Percentiles rank a stretch among this genome's conserved stretches.
phyloP scores from a whole-genome alignment of 2,797 vertebrate genomes.

The Prionace glauca region DNA sequence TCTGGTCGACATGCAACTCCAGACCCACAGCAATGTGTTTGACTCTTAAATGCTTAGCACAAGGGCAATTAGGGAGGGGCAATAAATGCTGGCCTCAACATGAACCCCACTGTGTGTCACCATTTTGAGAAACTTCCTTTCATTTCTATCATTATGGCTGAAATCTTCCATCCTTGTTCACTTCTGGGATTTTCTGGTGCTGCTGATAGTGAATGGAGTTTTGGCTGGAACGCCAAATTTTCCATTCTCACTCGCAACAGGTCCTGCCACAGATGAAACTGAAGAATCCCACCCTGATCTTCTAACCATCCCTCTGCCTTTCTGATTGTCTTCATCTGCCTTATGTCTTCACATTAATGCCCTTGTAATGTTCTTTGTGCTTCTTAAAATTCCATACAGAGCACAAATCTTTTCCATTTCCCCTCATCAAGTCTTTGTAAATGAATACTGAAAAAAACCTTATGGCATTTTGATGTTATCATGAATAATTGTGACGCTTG shows the following conservation, averaged over 20 bases:
- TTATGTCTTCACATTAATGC: neutral
- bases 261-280: too few species aligned
- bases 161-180: too few species aligned
- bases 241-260: too few species aligned
- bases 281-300: neutral
- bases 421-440: neutral
- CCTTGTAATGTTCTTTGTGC: neutral
- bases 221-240: too few species aligned
- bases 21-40: too few species aligned
- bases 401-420: neutral
- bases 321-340: neutral
- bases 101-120: neutral
- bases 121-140: neutral
- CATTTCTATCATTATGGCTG: neutral
- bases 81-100: neutral
- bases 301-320: neutral
- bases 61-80: too few species aligned
- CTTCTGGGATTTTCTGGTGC: too few species aligned
- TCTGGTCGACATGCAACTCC: too few species aligned
- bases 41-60: too few species aligned
- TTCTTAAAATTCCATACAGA: neutral
- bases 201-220: too few species aligned
- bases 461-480: neutral
- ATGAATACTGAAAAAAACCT: neutral
- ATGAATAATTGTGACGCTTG: neutral